Conservation (phyloP, 2,797 vertebrate species). For the Echeneis naucrates region DNA sequence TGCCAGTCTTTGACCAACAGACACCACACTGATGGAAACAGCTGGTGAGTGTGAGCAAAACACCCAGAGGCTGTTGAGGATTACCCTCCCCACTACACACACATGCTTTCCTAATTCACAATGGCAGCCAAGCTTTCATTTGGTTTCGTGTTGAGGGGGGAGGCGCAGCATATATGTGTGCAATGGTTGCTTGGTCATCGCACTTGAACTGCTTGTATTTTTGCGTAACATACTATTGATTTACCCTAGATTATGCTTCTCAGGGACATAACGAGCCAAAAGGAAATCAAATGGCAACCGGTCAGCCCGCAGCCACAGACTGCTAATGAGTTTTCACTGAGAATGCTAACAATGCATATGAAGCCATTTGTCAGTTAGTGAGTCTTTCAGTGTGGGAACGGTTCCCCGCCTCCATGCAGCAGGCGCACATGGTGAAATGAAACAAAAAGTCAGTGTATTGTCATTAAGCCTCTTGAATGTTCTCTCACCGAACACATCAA, state of each 20-base stretch:
- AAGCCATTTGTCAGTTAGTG: conserved; percentile 44
- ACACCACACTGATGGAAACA: conserved; percentile 62
- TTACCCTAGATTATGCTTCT: conserved; percentile 21
- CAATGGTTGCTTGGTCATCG: conserved; percentile 2
- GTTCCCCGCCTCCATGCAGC: conserved; percentile 33
- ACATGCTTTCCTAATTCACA: conserved; percentile 22
- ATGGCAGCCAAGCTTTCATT: conserved; percentile 26
- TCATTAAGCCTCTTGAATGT: conserved; percentile 39
- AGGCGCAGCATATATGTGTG: too few relatives aligned
- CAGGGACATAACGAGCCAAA: not conserved
- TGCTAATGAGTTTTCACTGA: conserved; percentile 59
- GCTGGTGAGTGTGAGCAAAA: conserved; percentile 64
- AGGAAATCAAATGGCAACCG: conserved; percentile 31
- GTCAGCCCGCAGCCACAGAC: conserved; percentile 33
- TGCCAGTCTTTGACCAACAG: conserved; percentile 53
- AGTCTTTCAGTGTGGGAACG: conserved; percentile 27
- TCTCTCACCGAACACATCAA: conserved; percentile 48
- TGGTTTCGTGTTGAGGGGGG: conserved; percentile 10
- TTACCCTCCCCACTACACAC: conserved; percentile 27
- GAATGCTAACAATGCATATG: conserved; percentile 47
- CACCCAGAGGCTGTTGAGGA: conserved; percentile 62
- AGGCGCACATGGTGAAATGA: conserved; percentile 19
- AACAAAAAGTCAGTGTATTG: conserved; percentile 28
- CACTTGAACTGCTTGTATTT: conserved; percentile 8
- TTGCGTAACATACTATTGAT: not conserved